Evolutionary conservation across 2,888 invertebrate genomes (phyloP).

Genomic region (Hemaris fuciformis): DNA sequence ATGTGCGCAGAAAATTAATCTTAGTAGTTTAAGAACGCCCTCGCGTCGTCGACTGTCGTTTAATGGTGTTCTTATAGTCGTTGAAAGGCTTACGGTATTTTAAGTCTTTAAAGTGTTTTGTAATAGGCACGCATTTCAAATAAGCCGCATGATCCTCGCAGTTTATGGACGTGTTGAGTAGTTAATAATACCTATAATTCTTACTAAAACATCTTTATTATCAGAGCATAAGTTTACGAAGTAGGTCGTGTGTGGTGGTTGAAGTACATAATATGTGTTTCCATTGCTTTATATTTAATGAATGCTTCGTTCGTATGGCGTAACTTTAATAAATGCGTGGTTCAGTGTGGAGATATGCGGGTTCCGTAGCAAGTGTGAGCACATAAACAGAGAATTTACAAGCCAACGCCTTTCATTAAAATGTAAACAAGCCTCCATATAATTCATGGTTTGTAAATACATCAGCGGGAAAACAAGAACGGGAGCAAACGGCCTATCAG

Average conservation of each 20-base stretch:
- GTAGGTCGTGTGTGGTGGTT: not conserved
- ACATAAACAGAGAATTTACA: conserved; percentile 58
- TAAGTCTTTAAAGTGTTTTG: not conserved
- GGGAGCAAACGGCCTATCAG: conserved; percentile 33
- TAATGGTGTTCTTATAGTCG: conserved; percentile 38
- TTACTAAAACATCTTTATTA: no score
- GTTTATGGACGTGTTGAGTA: no score
- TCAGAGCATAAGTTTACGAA: no score
- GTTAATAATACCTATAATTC: not conserved
- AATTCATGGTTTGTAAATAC: conserved; percentile 61
- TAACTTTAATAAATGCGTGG: conserved; percentile 37
- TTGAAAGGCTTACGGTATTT: not conserved
- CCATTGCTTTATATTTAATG: conserved; percentile 41
- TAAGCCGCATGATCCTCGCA: no score
- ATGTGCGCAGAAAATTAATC: conserved; percentile 77
- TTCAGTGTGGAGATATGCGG: conserved; percentile 37
- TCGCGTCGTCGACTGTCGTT: conserved; percentile 51
- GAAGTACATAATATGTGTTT: not conserved
- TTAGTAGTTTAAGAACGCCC: conserved; percentile 70
- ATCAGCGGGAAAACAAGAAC: conserved; percentile 47
- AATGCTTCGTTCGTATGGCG: conserved; percentile 34
- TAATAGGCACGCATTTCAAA: not conserved
- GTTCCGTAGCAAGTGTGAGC: conserved; percentile 38
- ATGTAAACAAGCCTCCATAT: conserved; percentile 68
- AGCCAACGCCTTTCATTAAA: conserved; percentile 63